Base-by-base conservation (phyloP, 2,113 vertebrate species). In the Salvelinus alpinus region DNA sequence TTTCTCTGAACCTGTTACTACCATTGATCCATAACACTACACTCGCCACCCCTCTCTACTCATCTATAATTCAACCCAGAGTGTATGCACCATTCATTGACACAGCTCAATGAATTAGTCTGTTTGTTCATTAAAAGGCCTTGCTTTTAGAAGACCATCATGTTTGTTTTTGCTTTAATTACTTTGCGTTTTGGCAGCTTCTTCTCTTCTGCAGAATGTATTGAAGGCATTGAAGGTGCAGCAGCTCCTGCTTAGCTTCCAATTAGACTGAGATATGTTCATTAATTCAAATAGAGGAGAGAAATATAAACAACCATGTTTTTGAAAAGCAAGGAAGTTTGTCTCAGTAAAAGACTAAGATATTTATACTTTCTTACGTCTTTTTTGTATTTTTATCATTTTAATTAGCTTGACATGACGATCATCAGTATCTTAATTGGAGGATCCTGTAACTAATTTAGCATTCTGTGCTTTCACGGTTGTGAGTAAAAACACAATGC, bases 161-260 rank as follows among this genome's bases (percentile, higher is more conserved):
- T 88, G 89, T 87, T 90, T 90, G 84, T 88, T 92, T 91, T 86
- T 74, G 27, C 76, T 91, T 91, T 88, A 90, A 90, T 92, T 84
- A 91, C 78, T 79, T 78, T 77, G 69, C 34, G 70, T 75, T 82
- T 80, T 87, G 85, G 84, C 86, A 88, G 11, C 73, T 74, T 64
- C 73, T 70, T 77, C 72, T 79, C 85, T 86, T 79, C 74, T 85
- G 80, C 73, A 78, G 85, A 82, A 87, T 72, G 74, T 74, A 87
- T 82, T 78, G 73, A 78, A 78, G 67, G 76, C 76, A 76, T 67
- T 54, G 51, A 54, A 54, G 16, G 16, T 18, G 16, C 18, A 16
- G 51, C 13, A 54, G 16, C 2, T 65, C 70, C 79, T 20, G 38
- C 24, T 78, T 60, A 27, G 77, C 20, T 64, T 81, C 79, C 75